These are phyloP conservation scores for Serilophus lunatus DNA, from an alignment of 2,113 vertebrate genomes.

Conservation along the genomic window DNA sequence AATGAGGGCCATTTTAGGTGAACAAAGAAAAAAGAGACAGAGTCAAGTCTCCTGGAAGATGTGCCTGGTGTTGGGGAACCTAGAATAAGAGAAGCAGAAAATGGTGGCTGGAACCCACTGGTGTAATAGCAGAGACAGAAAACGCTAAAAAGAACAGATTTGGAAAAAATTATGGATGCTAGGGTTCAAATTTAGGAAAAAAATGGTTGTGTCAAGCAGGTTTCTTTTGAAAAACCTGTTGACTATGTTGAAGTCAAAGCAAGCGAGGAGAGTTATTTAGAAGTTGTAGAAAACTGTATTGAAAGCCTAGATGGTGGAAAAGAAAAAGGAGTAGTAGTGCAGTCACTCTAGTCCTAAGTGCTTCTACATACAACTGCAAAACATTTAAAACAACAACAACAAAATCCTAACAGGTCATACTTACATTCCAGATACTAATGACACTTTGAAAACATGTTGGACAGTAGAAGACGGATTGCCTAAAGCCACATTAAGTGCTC, in stretches of 20 bases:
- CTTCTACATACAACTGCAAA: neutral
- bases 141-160: neutral
- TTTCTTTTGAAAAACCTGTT: neutral
- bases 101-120: neutral
- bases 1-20: neutral
- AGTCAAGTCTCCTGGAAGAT: neutral
- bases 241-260: neutral
- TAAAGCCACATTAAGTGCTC: slow-evolving; percentile 93
- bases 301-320: neutral
- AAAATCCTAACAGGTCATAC: slow-evolving; percentile 61
- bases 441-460: slow-evolving; percentile 95
- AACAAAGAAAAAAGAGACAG: neutral
- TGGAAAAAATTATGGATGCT: neutral
- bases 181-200: neutral
- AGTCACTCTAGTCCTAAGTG: neutral
- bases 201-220: neutral
- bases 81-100: neutral
- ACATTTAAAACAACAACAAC: neutral
- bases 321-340: neutral
- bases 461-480: slow-evolving; percentile 88
- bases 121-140: neutral
- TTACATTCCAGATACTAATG: slow-evolving; percentile 95
- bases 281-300: neutral
- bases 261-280: neutral
- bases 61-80: neutral